Evolutionary conservation across 2,113 vertebrate genomes (phyloP).

Genomic region (Actenoides hombroni): DNA sequence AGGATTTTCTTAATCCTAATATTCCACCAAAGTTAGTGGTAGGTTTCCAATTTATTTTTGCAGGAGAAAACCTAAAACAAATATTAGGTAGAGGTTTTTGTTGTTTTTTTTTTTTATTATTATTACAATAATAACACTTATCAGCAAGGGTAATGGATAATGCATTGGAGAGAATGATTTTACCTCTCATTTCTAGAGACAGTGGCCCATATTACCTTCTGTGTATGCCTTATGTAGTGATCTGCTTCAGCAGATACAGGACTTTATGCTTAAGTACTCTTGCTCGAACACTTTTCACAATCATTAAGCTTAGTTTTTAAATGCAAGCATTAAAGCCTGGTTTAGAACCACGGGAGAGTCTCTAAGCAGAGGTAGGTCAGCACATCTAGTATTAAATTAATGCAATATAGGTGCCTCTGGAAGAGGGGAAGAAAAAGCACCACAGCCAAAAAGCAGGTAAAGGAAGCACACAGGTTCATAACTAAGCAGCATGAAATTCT

Average conservation of each 20-base stretch:
- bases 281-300: background rate
- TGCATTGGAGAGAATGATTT: background rate
- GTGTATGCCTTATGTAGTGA: background rate
- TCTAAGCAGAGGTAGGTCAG: background rate
- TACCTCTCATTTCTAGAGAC: background rate
- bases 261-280: background rate
- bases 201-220: background rate
- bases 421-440: background rate
- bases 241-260: background rate
- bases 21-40: background rate
- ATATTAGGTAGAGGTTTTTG: background rate
- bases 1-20: background rate
- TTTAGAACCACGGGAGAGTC: constrained; percentile 8
- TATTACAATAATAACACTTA: background rate
- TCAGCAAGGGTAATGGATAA: background rate
- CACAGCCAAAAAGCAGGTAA: background rate
- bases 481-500: background rate
- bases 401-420: background rate
- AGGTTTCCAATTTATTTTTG: background rate
- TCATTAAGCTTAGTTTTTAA: constrained; percentile 36
- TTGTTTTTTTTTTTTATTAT: background rate
- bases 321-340: background rate
- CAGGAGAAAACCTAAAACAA: background rate
- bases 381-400: background rate
- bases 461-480: background rate